Base-by-base conservation (phyloP, 2,797 vertebrate genomes). In the Merluccius polli region DNA sequence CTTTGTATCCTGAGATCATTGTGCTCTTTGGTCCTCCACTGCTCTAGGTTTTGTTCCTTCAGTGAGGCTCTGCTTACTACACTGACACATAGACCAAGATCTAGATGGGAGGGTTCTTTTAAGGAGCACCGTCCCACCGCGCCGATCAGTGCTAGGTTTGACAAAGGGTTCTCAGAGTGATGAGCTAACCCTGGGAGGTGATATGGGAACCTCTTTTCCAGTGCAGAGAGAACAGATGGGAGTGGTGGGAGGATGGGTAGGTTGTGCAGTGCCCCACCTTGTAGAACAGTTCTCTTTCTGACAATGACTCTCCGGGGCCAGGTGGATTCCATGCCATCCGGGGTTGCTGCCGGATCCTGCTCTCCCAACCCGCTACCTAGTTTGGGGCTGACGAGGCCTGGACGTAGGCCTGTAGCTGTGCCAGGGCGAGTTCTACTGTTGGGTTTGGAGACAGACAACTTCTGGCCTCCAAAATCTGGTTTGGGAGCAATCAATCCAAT, bases 161-260 rank as follows among this genome's bases (percentile, higher is more conserved):
- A 36, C 70, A 36, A 38, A 21, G 80, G 92, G 75, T 91, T 92
- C 78, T 93, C 93, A 1, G 92, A 90, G 30, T 87, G 89, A 18
- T 92, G 91, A 21, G 90, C 89, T 71, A 82, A 76, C 12, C 81
- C 88, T 9, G 84, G 79, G 29, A 88, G 89, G 59, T 85, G 82
- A 9, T 74, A 88, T 1, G 93, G 92, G 9, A 88, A 88, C 71
- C 93, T 91, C 79, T 93, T 93, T 75, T 94, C 93, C 0, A 91
- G 77, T 0, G 92, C 91, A 32, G 91, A 91, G 15, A 93, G 88
- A 4, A 95, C 87, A 21, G 93, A 90, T 21, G 94, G 94, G n/a
- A 95, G 89, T 0, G 94, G 94, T 0, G 94, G 94, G 3, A 95
- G 93, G 72, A 95, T 94, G 5, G 94, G 94, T 29, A 95, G 92